Conservation (phyloP, 2,797 vertebrate genomes). For the Steatocranus sp. region DNA sequence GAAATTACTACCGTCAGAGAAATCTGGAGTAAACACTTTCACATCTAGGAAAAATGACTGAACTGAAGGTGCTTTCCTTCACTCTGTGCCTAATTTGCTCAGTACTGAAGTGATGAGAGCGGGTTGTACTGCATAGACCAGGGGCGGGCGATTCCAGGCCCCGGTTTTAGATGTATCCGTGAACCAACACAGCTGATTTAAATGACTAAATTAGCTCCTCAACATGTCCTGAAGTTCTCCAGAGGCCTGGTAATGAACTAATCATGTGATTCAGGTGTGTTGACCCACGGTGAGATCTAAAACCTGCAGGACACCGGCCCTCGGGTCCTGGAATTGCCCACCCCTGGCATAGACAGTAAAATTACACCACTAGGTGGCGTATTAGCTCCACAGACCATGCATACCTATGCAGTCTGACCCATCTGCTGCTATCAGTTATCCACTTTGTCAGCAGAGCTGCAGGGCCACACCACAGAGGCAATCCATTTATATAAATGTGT, state of each 20-base stretch:
- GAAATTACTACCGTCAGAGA: neutral
- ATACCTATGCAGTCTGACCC: neutral
- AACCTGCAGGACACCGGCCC: too few relatives aligned
- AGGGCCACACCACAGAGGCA: slow-evolving; percentile 27
- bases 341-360: neutral
- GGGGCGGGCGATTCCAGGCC: too few relatives aligned
- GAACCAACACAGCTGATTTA: too few relatives aligned
- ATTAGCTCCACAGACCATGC: slow-evolving; percentile 9
- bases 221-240: too few relatives aligned
- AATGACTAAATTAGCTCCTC: too few relatives aligned
- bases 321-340: too few relatives aligned
- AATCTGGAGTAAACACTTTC: neutral
- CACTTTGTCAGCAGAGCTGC: slow-evolving; percentile 47
- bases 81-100: neutral
- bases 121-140: too few relatives aligned
- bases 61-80: neutral
- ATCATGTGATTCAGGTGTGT: too few relatives aligned
- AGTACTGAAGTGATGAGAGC: neutral
- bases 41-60: neutral
- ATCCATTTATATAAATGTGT: slow-evolving; percentile 42
- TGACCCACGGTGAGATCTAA: too few relatives aligned
- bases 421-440: slow-evolving; percentile 23
- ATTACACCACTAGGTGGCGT: slow-evolving; percentile 58
- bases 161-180: too few relatives aligned
- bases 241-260: too few relatives aligned